Conservation (phyloP, 2,888 invertebrate genomes). For the Villa cingulata region DNA sequence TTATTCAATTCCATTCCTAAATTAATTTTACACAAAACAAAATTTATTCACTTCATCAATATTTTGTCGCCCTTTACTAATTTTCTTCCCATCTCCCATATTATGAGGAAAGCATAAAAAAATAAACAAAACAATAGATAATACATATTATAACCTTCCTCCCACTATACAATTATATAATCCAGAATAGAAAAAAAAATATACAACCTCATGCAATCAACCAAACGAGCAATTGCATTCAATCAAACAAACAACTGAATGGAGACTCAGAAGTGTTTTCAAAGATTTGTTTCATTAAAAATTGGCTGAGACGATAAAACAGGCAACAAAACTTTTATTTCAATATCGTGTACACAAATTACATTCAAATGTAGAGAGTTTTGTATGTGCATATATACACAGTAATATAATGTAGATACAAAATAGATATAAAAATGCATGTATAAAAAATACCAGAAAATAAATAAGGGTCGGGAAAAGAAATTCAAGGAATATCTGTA, state of each 20-base stretch:
- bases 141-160: too few relatives aligned
- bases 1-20: too few relatives aligned
- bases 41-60: slow-evolving; percentile 3
- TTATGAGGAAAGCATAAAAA: too few relatives aligned
- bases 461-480: neutral
- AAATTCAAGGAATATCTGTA: too few relatives aligned
- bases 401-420: neutral
- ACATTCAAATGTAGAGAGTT: too few relatives aligned
- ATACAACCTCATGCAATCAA: slow-evolving; percentile 2
- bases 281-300: slow-evolving; percentile 15
- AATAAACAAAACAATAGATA: too few relatives aligned
- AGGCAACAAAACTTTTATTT: slow-evolving; percentile 13
- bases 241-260: slow-evolving; percentile 13
- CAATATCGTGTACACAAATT: too few relatives aligned
- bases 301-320: slow-evolving; percentile 15
- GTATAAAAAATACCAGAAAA: too few relatives aligned
- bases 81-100: slow-evolving; percentile 4
- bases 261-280: slow-evolving; percentile 2
- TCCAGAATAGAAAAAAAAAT: too few relatives aligned
- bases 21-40: too few relatives aligned
- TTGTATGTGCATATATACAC: too few relatives aligned
- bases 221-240: slow-evolving; percentile 13
- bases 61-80: slow-evolving; percentile 7
- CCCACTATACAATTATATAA: too few relatives aligned
- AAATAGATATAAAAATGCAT: neutral